Evolutionary conservation across 2,113 vertebrate genomes (phyloP).

Genomic region (Hippocampus comes): DNA sequence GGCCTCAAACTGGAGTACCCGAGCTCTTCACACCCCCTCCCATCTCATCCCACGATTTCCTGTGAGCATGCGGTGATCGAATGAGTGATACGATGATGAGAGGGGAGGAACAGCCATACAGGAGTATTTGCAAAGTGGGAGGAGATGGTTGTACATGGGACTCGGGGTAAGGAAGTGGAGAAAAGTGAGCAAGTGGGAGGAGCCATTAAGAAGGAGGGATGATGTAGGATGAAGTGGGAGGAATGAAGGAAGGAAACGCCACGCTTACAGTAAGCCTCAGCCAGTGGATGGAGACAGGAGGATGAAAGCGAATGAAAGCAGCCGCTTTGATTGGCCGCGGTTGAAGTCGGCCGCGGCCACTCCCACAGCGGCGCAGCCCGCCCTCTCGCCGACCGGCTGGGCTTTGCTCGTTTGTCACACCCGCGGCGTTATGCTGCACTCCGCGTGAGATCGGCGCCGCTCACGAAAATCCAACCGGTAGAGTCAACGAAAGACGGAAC

Average conservation of each 20-base stretch:
- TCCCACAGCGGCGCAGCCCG: too few species aligned
- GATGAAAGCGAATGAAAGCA: background rate
- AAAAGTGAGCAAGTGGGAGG: background rate
- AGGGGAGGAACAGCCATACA: background rate
- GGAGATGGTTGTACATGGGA: constrained; percentile 1
- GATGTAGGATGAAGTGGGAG: background rate
- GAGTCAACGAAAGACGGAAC: too few species aligned
- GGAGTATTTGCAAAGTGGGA: constrained; percentile 15
- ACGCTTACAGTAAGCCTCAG: too few species aligned
- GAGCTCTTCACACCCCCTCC: background rate
- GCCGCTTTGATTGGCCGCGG: too few species aligned
- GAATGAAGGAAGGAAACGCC: background rate
- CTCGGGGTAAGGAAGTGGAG: background rate
- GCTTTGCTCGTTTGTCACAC: too few species aligned
- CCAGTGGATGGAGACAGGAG: background rate
- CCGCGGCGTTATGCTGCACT: too few species aligned
- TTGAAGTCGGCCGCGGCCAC: too few species aligned
- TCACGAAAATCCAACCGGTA: too few species aligned
- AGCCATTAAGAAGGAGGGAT: background rate
- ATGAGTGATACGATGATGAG: constrained; percentile 14
- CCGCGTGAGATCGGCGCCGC: too few species aligned
- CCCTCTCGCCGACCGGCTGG: too few species aligned
- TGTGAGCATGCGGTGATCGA: constrained; percentile 48
- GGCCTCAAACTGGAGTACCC: constrained; percentile 46
- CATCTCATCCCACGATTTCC: background rate